phyloP scores from a whole-genome alignment of 2,113 vertebrate genomes.

The Numida meleagris region DNA sequence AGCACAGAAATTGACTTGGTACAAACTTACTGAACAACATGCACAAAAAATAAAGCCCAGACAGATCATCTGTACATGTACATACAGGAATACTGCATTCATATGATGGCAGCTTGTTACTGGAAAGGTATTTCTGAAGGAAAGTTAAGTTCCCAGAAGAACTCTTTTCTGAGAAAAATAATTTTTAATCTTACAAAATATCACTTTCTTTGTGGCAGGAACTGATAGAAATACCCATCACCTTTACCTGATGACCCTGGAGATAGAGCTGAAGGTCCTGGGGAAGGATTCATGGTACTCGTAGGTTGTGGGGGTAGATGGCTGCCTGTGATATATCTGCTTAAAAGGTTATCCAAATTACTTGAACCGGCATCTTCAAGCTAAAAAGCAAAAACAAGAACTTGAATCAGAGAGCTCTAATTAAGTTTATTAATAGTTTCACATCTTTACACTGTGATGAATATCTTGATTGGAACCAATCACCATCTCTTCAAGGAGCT shows the following conservation, averaged over 20 bases:
- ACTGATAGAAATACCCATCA: not conserved
- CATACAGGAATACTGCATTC: not conserved
- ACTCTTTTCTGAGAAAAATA: not conserved
- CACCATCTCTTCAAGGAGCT: not conserved
- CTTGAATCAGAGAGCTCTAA: not conserved
- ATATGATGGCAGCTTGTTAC: not conserved
- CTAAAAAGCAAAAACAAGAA: conserved; percentile 72
- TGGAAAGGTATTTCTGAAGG: not conserved
- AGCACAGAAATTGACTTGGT: not conserved
- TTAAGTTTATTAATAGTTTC: not conserved
- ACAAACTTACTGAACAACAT: not conserved
- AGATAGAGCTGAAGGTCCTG: conserved; percentile 92
- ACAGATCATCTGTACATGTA: not conserved
- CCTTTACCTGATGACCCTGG: conserved; percentile 94
- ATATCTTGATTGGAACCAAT: not conserved
- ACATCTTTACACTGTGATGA: not conserved
- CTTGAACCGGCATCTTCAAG: conserved; percentile 97
- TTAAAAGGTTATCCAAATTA: conserved; percentile 90
- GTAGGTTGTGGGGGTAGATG: conserved; percentile 86
- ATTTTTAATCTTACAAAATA: not conserved
- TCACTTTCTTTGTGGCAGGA: not conserved
- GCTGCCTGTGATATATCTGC: conserved; percentile 92
- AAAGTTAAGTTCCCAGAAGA: not conserved
- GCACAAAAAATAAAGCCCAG: not conserved
- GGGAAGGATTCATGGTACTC: conserved; percentile 92